Conservation (phyloP, 2,888 invertebrate genomes). For the Drosophila fulvimacula region DNA sequence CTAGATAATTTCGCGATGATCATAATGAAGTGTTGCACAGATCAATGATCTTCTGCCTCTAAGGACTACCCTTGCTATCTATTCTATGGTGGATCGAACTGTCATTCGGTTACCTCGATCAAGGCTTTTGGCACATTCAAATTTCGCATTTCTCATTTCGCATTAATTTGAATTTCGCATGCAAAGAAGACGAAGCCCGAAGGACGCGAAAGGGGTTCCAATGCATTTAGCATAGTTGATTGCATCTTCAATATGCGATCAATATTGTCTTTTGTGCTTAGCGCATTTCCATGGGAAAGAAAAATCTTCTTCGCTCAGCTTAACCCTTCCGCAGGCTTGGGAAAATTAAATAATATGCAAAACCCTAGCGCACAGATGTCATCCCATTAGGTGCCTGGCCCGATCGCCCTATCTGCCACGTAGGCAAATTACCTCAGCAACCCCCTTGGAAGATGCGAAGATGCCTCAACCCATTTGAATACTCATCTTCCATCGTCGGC, state of each 20-base stretch:
- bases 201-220: slow-evolving; percentile 36
- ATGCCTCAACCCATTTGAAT: slow-evolving; percentile 82
- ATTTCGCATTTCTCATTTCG: slow-evolving; percentile 42
- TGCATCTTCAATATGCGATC: slow-evolving; percentile 82
- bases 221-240: slow-evolving; percentile 81
- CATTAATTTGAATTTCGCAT: slow-evolving; percentile 82
- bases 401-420: slow-evolving; percentile 37
- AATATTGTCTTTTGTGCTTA: slow-evolving; percentile 80
- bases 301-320: slow-evolving; percentile 58
- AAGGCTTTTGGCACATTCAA: slow-evolving; percentile 60
- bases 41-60: slow-evolving; percentile 27
- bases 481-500: slow-evolving; percentile 81
- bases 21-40: slow-evolving; percentile 6
- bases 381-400: slow-evolving; percentile 67
- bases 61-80: slow-evolving; percentile 14
- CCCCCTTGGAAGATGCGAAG: slow-evolving; percentile 65
- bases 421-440: slow-evolving; percentile 80
- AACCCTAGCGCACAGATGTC: slow-evolving; percentile 69
- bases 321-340: slow-evolving; percentile 68
- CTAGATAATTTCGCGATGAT: slow-evolving; percentile 13
- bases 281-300: slow-evolving; percentile 82
- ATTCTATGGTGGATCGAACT: slow-evolving; percentile 20
- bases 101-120: slow-evolving; percentile 47
- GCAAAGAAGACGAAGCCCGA: slow-evolving; percentile 59
- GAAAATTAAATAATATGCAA: slow-evolving; percentile 82